Percentiles rank a stretch among this genome's conserved stretches.
Conservation (phyloP, 2,797 vertebrate species). For the Sebastes goodei region DNA sequence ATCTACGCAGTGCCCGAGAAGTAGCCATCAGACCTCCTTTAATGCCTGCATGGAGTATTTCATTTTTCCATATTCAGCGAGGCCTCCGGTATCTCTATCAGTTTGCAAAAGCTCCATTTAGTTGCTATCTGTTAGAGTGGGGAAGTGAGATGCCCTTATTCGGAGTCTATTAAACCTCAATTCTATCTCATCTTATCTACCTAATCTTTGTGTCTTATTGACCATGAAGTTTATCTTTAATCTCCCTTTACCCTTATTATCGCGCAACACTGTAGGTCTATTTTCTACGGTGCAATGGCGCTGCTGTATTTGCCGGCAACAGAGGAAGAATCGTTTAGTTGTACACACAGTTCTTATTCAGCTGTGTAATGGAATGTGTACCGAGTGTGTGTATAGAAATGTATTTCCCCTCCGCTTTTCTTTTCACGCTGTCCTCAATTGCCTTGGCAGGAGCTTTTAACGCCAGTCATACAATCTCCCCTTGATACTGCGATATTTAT, state of each 20-base stretch:
- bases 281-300: slow-evolving; percentile 70
- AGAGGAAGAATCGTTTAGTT: slow-evolving; percentile 77
- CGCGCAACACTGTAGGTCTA: slow-evolving; percentile 76
- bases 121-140: slow-evolving; percentile 79
- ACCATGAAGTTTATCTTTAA: slow-evolving; percentile 83
- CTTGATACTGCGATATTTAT: slow-evolving; percentile 83
- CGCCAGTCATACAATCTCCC: slow-evolving; percentile 81
- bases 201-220: slow-evolving; percentile 84
- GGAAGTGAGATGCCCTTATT: slow-evolving; percentile 82
- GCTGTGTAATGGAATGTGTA: slow-evolving; percentile 83
- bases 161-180: slow-evolving; percentile 81
- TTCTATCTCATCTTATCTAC: slow-evolving; percentile 82
- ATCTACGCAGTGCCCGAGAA: slow-evolving; percentile 73
- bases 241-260: slow-evolving; percentile 82
- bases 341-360: slow-evolving; percentile 81
- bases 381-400: slow-evolving; percentile 70
- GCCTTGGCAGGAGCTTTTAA: slow-evolving; percentile 80
- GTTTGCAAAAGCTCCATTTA: slow-evolving; percentile 79
- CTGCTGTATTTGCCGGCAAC: slow-evolving; percentile 72
- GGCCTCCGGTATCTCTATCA: slow-evolving; percentile 66
- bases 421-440: slow-evolving; percentile 73
- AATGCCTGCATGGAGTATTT: slow-evolving; percentile 67
- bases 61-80: slow-evolving; percentile 74
- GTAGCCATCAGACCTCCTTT: slow-evolving; percentile 70
- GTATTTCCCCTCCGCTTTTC: slow-evolving; percentile 61